These are phyloP conservation scores for Jacana jacana DNA, from an alignment of 2,113 vertebrate species.

Conservation along the genomic window DNA sequence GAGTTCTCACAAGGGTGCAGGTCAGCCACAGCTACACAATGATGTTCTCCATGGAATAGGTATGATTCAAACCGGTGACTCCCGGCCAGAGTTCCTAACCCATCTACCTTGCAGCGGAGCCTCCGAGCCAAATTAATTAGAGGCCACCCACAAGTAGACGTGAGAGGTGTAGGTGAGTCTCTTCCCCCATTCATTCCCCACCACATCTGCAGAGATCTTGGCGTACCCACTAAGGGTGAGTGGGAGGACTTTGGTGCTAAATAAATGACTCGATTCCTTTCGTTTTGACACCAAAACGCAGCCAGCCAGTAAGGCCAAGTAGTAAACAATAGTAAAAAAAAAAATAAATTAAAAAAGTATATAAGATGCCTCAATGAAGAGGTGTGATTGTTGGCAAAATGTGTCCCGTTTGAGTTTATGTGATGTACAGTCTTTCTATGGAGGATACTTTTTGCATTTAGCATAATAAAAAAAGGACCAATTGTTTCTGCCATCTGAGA, in stretches of 20 bases:
- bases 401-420: slow-evolving; percentile 8
- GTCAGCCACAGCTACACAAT: neutral
- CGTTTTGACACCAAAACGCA: neutral
- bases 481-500: slow-evolving; percentile 71
- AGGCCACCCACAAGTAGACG: slow-evolving; percentile 51
- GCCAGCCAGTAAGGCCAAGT: neutral
- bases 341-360: too few relatives aligned
- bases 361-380: slow-evolving; percentile 36
- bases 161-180: slow-evolving; percentile 9
- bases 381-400: slow-evolving; percentile 23
- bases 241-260: neutral
- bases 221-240: neutral
- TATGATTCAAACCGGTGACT: slow-evolving; percentile 10
- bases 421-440: slow-evolving; percentile 33
- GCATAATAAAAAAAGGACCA: neutral
- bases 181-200: neutral
- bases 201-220: neutral
- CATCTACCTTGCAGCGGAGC: neutral
- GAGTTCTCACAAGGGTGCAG: slow-evolving; percentile 3
- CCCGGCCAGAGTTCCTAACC: slow-evolving; percentile 8
- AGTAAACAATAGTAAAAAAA: slow-evolving; percentile 26
- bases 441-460: slow-evolving; percentile 54
- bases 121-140: slow-evolving; percentile 7
- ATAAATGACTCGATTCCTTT: neutral
- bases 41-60: neutral